Percentiles rank a stretch among this genome's conserved stretches.
These are phyloP conservation scores for Noctua pronuba DNA, from an alignment of 2,888 invertebrate genomes.

Conservation along the genomic window DNA sequence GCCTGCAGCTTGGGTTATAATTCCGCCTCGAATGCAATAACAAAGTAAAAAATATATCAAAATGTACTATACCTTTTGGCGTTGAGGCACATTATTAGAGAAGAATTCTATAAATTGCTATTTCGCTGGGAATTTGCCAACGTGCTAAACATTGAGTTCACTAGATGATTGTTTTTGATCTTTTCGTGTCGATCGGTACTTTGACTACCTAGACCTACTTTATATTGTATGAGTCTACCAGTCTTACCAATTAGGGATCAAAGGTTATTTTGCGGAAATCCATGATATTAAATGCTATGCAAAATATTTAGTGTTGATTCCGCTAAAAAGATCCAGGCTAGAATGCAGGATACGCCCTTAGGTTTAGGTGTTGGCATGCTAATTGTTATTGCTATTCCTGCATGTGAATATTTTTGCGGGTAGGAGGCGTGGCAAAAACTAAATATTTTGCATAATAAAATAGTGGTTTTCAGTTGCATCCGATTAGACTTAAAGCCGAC, in stretches of 20 bases:
- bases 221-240: neutral
- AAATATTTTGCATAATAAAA: neutral
- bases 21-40: no score
- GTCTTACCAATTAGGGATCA: neutral
- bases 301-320: no score
- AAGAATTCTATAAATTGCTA: neutral
- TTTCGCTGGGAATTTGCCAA: neutral
- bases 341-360: no score
- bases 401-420: no score
- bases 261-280: no score
- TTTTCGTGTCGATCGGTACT: neutral
- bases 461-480: neutral
- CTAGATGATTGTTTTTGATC: neutral
- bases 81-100: neutral
- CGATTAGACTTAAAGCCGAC: neutral
- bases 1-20: no score
- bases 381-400: no score
- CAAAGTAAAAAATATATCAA: no score
- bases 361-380: no score
- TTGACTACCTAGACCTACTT: neutral
- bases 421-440: neutral
- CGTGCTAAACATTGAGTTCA: neutral
- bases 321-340: no score
- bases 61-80: neutral
- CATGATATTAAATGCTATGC: no score